Percentiles rank a stretch among this genome's conserved stretches.
phyloP scores from a whole-genome alignment of 1,140 invertebrate genomes.

The Lepidurus packardi region DNA sequence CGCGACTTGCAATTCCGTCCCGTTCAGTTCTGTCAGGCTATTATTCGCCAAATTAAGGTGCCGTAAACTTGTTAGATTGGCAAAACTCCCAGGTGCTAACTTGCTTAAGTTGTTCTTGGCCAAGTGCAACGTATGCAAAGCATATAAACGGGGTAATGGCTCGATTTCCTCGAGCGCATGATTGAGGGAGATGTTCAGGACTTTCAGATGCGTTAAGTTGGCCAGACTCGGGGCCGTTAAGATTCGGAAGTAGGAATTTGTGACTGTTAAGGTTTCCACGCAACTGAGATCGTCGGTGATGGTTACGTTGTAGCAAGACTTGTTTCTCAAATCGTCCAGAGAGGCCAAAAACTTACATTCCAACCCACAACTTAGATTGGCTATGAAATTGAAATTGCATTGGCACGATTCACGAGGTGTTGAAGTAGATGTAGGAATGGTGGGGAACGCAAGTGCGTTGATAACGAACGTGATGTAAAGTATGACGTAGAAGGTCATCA shows the following conservation, averaged over 20 bases:
- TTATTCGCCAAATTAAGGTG: neutral
- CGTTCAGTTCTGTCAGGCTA: conserved; percentile 8
- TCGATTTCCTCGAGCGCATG: neutral
- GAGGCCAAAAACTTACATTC: neutral
- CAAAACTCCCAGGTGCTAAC: too few relatives aligned
- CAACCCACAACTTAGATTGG: neutral
- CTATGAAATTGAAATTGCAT: neutral
- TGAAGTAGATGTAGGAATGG: neutral
- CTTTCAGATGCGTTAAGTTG: neutral
- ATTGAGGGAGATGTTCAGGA: neutral
- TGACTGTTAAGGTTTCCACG: neutral
- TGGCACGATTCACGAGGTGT: neutral
- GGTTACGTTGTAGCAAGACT: neutral
- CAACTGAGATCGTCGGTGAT: neutral
- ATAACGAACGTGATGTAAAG: neutral
- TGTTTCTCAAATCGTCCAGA: neutral
- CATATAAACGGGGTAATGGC: neutral
- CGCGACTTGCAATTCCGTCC: neutral
- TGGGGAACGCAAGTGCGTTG: neutral
- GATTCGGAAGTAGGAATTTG: neutral
- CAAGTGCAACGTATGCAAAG: neutral
- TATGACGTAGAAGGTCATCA: conserved; percentile 10
- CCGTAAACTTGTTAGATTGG: too few relatives aligned
- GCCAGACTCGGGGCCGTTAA: neutral
- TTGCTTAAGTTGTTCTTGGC: neutral